Conservation (phyloP, 2,113 vertebrate species). For the Macaca nemestrina region DNA sequence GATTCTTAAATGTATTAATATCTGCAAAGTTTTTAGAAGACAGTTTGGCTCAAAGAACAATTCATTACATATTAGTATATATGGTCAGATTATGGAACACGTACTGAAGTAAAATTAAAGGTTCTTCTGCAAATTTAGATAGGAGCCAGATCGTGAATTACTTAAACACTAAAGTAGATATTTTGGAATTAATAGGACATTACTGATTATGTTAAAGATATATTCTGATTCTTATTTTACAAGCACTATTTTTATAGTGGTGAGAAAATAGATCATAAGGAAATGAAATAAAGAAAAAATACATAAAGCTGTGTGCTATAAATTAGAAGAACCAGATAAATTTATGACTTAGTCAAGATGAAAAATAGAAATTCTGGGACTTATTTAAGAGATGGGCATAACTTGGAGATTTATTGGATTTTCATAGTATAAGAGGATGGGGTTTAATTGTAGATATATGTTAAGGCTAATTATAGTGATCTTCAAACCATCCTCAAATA, state of each 20-base stretch:
- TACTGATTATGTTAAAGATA: neutral
- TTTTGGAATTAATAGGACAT: neutral
- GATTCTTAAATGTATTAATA: neutral
- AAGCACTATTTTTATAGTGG: neutral
- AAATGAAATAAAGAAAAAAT: neutral
- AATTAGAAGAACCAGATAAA: neutral
- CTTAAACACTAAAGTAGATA: neutral
- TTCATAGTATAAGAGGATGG: neutral
- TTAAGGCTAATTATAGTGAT: neutral
- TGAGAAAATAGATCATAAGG: neutral
- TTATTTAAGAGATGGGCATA: neutral
- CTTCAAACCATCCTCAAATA: neutral
- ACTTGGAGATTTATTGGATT: neutral
- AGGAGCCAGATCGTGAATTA: neutral
- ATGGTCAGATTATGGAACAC: neutral
- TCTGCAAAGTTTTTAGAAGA: neutral
- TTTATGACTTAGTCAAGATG: neutral
- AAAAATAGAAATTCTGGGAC: neutral
- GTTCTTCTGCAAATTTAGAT: neutral
- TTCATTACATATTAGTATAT: neutral
- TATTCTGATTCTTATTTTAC: neutral
- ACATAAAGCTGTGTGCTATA: neutral
- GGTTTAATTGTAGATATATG: neutral
- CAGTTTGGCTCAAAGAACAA: neutral
- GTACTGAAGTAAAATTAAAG: neutral